Base-by-base conservation (phyloP, 1,140 invertebrate species). In the Laupala kohalensis region DNA sequence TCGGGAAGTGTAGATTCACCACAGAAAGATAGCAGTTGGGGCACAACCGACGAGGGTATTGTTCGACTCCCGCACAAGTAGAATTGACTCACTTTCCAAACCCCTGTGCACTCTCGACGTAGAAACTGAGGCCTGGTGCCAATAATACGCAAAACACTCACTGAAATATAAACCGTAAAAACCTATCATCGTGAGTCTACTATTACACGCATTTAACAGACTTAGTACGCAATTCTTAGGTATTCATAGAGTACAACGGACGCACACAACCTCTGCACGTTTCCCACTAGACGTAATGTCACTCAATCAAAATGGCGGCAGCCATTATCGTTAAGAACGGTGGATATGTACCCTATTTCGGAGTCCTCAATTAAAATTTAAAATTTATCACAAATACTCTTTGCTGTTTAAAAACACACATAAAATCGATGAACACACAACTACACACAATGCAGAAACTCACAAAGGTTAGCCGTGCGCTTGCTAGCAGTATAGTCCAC, bases 31-130 rank as follows among this genome's bases (percentile, higher is more conserved):
- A 74, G 71, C 74, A 76, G 75, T 75, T 74, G 72, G 74, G 75
- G 73, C 75, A 75, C 74, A 76, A 76, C 76, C 76, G 75, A 75
- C 76, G 75, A 74, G 75, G 71, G 74, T 76, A 76, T 76, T 76
- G 74, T 75, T 76, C 75, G 72, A 73, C 73, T 76, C 76, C 75
- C 76, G 76, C 77, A 77, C 77, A 76, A 76, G 74, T 74, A 76
- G 73, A 69, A 28, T 74, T 74, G 74, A 37, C 76, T 77, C 75
- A 76, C 74, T 73, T 76, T 76, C 76, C 77, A 76, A 76, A 65
- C 76, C 75, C 76, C 75, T 74, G 65, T 74, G 70, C 69, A 72
- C 66, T 53, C 73, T 75, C 71, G 68, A 70, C 73, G 71, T 70
- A 67, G 72, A 71, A 70, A 70, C 70, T 69, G 53, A 67, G 66